Evolutionary conservation across 2,113 vertebrate species (phyloP), one percentile per base, ranked within the genome.

Genomic region (Physeter macrocephalus): DNA sequence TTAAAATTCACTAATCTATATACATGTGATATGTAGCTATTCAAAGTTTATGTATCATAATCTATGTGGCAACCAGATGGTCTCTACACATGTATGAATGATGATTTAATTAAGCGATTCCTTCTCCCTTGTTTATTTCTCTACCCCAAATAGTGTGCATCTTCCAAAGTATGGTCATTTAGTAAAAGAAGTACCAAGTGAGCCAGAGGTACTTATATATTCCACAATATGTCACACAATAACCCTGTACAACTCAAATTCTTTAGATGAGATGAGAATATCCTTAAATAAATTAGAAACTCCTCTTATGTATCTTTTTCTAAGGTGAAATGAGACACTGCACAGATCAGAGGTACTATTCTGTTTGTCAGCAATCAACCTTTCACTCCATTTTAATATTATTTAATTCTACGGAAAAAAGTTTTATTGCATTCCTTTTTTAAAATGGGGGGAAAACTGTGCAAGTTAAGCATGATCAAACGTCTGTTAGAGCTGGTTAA

Each of bases 381-480:
- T 99, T 99, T 98, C 96, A 98, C 93, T 98, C 97, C 88, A 98
- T 98, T 98, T 98, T 98, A 98, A 98, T 98, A 98, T 98, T 98
- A 98, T 98, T 99, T 99, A 98, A 98, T 98, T 98, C 98, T 98
- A 98, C 93, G 97, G 83, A 97, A 98, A 96, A 98, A 98, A 98
- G 97, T 98, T 98, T 98, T 98, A 98, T 98, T 98, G 98, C 98
- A 99, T 98, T 98, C 96, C 96, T 97, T 99, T 90, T 90, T 98
- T 95, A 97, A 98, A 98, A 98, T 41, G 52, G 54, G 75, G 86
- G 91, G 6, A 59, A 95, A 98, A 97, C 98, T 99, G 97, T 99
- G 98, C 98, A 99, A 97, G 98, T 97, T n/a, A 98, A 98, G 97
- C 98, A 98, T 98, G 97, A 98, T 98, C 98, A 98, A 98, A 98